phyloP scores from a whole-genome alignment of 2,888 invertebrate species.

The Drosophila meridiana region DNA sequence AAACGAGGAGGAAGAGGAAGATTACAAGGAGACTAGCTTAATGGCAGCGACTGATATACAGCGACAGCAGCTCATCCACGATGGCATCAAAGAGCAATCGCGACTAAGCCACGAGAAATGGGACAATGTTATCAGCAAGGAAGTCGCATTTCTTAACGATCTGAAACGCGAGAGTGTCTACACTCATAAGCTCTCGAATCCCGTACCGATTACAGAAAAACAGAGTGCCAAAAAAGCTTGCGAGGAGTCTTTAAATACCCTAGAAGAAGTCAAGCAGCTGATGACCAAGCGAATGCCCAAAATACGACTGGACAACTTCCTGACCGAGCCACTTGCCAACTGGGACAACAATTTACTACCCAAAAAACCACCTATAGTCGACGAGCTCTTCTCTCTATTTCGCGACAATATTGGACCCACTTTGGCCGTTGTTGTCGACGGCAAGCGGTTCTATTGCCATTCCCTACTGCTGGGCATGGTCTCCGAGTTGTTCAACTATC shows the following conservation, averaged over 20 bases:
- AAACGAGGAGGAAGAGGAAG: background rate
- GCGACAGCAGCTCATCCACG: background rate
- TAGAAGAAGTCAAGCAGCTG: background rate
- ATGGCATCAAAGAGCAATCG: background rate
- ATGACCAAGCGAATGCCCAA: background rate
- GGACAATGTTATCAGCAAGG: background rate
- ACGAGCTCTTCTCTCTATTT: constrained; percentile 3
- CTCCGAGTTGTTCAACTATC: constrained; percentile 19
- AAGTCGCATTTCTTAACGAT: background rate
- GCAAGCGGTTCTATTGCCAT: constrained; percentile 33
- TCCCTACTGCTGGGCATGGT: constrained; percentile 19
- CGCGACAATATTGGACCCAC: constrained; percentile 26
- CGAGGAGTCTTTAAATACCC: background rate
- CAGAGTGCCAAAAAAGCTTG: background rate
- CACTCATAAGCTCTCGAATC: constrained; percentile 1
- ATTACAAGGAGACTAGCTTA: background rate
- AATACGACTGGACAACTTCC: rapidly evolving
- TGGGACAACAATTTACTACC: background rate
- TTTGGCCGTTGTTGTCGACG: constrained; percentile 20
- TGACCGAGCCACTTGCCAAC: background rate
- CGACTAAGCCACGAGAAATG: background rate
- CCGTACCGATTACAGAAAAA: background rate
- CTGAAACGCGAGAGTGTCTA: background rate
- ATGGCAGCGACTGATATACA: rapidly evolving
- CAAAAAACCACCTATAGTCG: background rate